A percentile compares a stretch with the other conserved stretches of the same genome.
Conservation (phyloP, 2,113 vertebrate genomes). For the Tetrax tetrax region DNA sequence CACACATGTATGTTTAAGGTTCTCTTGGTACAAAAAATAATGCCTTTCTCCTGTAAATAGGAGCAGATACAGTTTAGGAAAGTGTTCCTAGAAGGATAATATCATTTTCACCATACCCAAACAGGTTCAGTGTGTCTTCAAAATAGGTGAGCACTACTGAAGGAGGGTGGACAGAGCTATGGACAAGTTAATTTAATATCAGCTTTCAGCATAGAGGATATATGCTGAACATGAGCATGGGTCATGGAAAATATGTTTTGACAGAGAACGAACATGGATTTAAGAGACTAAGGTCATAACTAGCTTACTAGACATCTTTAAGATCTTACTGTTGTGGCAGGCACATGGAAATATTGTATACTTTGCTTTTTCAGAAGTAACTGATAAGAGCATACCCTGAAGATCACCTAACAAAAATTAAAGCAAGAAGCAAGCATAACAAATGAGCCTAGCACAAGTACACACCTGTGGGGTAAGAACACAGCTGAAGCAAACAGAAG, state of each 20-base stretch:
- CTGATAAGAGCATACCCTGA: background rate
- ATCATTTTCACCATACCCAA: accelerated
- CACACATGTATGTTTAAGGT: background rate
- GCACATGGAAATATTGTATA: background rate
- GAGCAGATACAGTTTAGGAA: background rate
- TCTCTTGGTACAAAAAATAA: background rate
- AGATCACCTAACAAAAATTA: background rate
- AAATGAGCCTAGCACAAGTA: background rate
- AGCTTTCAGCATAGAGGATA: background rate
- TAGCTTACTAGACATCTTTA: background rate
- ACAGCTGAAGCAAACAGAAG: background rate
- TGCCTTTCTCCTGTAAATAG: background rate
- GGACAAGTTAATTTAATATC: background rate
- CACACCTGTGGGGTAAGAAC: background rate
- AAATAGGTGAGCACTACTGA: background rate
- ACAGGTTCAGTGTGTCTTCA: background rate
- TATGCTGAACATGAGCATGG: background rate
- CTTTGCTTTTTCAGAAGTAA: background rate
- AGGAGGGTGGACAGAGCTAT: background rate
- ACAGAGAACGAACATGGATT: background rate
- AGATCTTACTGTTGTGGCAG: background rate
- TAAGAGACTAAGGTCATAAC: background rate
- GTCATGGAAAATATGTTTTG: background rate
- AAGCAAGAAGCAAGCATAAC: background rate
- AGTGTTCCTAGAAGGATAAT: background rate